phyloP scores from a whole-genome alignment of 2,888 invertebrate species.

The Cantharis rustica region DNA sequence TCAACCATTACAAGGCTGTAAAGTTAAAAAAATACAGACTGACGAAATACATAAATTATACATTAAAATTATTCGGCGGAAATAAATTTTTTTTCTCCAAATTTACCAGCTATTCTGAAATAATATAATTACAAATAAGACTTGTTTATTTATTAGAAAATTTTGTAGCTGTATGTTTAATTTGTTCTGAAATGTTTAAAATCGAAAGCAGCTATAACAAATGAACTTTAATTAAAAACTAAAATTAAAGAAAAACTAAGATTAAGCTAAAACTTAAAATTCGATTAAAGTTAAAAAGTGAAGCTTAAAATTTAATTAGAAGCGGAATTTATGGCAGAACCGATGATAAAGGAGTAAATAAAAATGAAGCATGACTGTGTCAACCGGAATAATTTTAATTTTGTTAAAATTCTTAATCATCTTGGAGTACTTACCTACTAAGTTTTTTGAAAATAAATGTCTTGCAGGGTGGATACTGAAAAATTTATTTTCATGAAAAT shows the following conservation, averaged over 20 bases:
- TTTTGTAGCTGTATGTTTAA: background rate
- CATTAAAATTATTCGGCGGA: background rate
- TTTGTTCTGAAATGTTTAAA: background rate
- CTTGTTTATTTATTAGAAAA: background rate
- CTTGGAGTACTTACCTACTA: background rate
- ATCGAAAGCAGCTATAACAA: background rate
- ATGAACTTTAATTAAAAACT: background rate
- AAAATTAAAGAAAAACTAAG: background rate
- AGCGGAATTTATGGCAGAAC: background rate
- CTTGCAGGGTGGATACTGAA: background rate
- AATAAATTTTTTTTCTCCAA: background rate
- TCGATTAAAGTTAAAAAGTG: background rate
- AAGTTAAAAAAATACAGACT: background rate
- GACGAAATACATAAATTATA: background rate
- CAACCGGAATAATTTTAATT: background rate
- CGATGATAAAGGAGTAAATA: background rate
- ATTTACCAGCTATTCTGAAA: background rate
- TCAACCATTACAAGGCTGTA: background rate
- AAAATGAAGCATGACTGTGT: background rate
- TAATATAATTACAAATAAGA: background rate
- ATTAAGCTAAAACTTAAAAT: background rate
- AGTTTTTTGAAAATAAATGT: background rate
- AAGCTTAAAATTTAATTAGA: constrained; percentile 1
- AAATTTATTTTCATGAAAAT: background rate
- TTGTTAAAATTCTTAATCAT: background rate